Evolutionary conservation across 2,888 invertebrate genomes (phyloP).

Genomic region (Lacanobia oleracea): DNA sequence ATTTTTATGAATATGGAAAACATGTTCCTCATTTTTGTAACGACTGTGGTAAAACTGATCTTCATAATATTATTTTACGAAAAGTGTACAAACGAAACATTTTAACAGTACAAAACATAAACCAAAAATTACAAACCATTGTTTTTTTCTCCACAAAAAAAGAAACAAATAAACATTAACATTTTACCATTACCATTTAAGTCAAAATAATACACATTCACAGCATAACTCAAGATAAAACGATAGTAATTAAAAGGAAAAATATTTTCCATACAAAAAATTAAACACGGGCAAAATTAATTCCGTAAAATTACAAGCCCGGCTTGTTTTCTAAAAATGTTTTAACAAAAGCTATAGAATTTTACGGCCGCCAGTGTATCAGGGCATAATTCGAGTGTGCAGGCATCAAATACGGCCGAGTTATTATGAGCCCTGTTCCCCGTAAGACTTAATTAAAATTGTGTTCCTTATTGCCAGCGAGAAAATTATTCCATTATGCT

Average conservation of each 20-base stretch:
- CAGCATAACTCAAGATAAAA: conserved; percentile 31
- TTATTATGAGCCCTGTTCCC: conserved; percentile 72
- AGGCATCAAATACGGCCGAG: conserved; percentile 74
- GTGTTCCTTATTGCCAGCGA: conserved; percentile 68
- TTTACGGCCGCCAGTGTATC: conserved; percentile 65
- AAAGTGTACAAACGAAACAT: not conserved
- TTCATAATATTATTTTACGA: not conserved
- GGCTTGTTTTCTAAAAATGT: conserved; percentile 40
- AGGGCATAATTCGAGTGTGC: conserved; percentile 70
- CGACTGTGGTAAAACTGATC: not conserved
- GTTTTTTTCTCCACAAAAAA: conserved; percentile 1
- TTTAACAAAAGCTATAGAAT: conserved; percentile 38
- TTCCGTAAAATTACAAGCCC: conserved; percentile 38
- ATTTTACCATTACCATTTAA: conserved; percentile 20
- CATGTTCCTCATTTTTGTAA: not conserved
- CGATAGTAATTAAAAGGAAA: conserved; percentile 38
- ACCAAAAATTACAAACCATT: not conserved
- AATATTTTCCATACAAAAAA: conserved; percentile 23
- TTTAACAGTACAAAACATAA: not conserved
- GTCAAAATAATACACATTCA: conserved; percentile 26
- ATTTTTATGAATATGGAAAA: conserved; percentile 22
- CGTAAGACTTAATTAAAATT: conserved; percentile 78
- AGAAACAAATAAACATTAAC: conserved; percentile 15
- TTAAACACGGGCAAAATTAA: conserved; percentile 37
- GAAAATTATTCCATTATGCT: conserved; percentile 71